Base-by-base conservation (phyloP, 2,797 vertebrate species). In the Botia kubotai region DNA sequence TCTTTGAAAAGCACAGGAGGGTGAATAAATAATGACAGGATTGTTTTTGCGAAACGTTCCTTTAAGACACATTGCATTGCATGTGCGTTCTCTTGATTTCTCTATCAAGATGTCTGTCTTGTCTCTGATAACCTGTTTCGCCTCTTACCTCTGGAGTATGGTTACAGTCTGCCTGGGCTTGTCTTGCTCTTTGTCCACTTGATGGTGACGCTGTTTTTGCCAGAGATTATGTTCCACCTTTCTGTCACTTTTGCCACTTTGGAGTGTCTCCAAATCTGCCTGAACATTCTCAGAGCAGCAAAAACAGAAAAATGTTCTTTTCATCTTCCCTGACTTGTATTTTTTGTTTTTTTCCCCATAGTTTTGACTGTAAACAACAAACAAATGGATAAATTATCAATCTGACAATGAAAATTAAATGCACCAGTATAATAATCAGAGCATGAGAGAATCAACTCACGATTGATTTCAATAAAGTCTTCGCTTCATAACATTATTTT, bases 181-280 rank as follows among this genome's bases (percentile, higher is more conserved):
- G 82, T 80, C 81, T 82, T 85, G 84, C 68, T 79, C 80, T 65
- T 19, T 48, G 62, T 77, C 73, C 82, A 53, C 65, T 67, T 48
- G 73, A 55, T 72, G 77, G 74, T 66, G 66, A 81, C 7, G 58
- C 46, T 33, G 58, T 60, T 79, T 55, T 77, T 62, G 57, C 17
- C 12, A 23, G 57, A 81, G 73, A 86, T 87, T 69, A 48, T 33
- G 74, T 81, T 79, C 50, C 81, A 67, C 58, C 50, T 29, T 58
- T 58, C 81, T 74, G 77, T 39, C 16, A 29, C 68, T 58, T 72
- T 66, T 26, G 70, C 58, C 29, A 14, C 23, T 62, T 11, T n/a
- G 23, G 17, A 36, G 2, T 7, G 10, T 12, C 11, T 58, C n/a
- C 23, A 66, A 62, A 69, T 58, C 29, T 72, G 75, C 79, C 72